phyloP scores from a whole-genome alignment of 2,113 vertebrate genomes.

The Amia ocellicauda region DNA sequence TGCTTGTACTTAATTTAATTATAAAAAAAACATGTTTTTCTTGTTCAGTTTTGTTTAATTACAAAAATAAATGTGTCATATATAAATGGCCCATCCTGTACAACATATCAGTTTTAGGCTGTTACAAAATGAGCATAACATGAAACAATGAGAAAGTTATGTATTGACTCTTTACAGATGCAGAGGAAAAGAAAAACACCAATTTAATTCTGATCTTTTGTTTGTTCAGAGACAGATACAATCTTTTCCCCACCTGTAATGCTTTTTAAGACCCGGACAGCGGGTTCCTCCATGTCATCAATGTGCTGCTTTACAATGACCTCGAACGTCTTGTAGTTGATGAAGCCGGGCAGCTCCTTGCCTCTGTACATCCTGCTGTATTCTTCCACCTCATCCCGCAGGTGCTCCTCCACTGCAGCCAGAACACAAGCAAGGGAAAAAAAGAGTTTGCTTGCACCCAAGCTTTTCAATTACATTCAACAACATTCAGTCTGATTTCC shows the following conservation, averaged over 20 bases:
- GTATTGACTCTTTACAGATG: too few species aligned
- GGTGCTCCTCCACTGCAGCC: slow-evolving; percentile 32
- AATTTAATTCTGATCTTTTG: too few species aligned
- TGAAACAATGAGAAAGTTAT: too few species aligned
- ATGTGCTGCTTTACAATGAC: slow-evolving; percentile 52
- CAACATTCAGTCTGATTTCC: too few species aligned
- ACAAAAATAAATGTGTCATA: too few species aligned
- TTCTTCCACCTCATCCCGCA: slow-evolving; percentile 13
- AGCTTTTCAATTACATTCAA: background rate
- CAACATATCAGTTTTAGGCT: too few species aligned
- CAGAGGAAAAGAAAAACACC: too few species aligned
- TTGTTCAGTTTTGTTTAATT: too few species aligned
- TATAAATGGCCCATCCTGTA: too few species aligned
- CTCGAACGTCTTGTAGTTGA: slow-evolving; percentile 63
- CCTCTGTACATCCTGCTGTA: slow-evolving; percentile 53
- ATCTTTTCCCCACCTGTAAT: slow-evolving; percentile 41
- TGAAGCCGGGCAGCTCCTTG: slow-evolving; percentile 62
- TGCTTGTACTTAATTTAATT: too few species aligned
- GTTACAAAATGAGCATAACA: too few species aligned
- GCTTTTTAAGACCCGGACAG: slow-evolving; percentile 28
- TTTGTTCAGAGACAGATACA: slow-evolving; percentile 24
- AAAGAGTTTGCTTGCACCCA: background rate
- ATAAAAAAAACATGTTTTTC: too few species aligned
- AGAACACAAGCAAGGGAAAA: slow-evolving; percentile 3
- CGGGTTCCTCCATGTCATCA: slow-evolving; percentile 48